phyloP scores from a whole-genome alignment of 2,888 invertebrate species.

The Heliconius cydno region DNA sequence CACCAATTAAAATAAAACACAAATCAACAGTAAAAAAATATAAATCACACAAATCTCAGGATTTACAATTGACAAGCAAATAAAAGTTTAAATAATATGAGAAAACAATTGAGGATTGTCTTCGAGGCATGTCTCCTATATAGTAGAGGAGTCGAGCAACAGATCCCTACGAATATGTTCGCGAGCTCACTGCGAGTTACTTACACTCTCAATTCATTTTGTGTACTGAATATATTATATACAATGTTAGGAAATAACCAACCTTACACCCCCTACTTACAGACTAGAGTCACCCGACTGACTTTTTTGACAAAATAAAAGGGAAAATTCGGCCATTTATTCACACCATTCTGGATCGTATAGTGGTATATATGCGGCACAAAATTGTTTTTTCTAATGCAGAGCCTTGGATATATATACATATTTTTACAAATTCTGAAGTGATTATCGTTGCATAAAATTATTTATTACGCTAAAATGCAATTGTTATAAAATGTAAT shows the following conservation, averaged over 20 bases:
- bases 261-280: conserved; percentile 63
- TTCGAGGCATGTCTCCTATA: conserved; percentile 64
- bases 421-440: conserved; percentile 75
- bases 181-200: conserved; percentile 82
- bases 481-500: neutral
- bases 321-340: conserved; percentile 57
- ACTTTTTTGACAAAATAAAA: conserved; percentile 68
- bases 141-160: conserved; percentile 76
- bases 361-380: conserved; percentile 53
- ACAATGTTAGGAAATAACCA: conserved; percentile 63
- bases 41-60: neutral
- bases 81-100: conserved; percentile 65
- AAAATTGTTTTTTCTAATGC: conserved; percentile 53
- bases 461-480: conserved; percentile 66
- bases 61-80: conserved; percentile 56
- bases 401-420: conserved; percentile 44
- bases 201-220: conserved; percentile 84
- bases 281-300: conserved; percentile 62
- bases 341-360: conserved; percentile 62
- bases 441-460: conserved; percentile 75
- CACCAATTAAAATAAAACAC: neutral
- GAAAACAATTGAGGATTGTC: conserved; percentile 68
- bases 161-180: conserved; percentile 82
- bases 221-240: conserved; percentile 82
- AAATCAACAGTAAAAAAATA: neutral